Conservation (phyloP, 2,113 vertebrate genomes). For the Tylochromis polylepis region DNA sequence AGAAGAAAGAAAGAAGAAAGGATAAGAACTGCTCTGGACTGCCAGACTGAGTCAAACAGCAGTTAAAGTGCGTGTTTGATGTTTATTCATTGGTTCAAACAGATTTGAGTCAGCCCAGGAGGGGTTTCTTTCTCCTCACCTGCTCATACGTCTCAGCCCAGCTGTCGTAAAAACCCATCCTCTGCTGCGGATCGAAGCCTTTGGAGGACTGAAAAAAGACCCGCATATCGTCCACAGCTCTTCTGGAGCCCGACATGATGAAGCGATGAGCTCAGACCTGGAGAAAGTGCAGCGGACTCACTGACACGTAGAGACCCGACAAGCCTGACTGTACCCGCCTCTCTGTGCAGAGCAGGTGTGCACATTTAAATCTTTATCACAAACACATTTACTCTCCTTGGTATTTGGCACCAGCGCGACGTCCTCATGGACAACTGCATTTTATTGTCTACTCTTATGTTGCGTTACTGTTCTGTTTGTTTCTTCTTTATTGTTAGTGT, state of each 20-base stretch:
- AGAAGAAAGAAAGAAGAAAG: neutral
- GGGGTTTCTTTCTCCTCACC: neutral
- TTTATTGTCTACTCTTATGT: too few species aligned
- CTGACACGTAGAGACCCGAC: neutral
- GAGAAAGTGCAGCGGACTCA: neutral
- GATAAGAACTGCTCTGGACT: neutral
- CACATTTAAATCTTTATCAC: too few species aligned
- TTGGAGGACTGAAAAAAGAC: neutral
- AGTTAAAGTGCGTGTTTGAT: neutral
- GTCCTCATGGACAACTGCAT: too few species aligned
- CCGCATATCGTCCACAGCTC: neutral
- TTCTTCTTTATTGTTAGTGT: too few species aligned
- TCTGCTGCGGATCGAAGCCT: neutral
- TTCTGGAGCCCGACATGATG: neutral
- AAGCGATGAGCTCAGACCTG: neutral
- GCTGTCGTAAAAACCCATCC: too few species aligned
- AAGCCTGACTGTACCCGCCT: neutral
- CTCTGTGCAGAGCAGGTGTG: too few species aligned
- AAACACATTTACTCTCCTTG: too few species aligned
- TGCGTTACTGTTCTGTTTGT: too few species aligned
- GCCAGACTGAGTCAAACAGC: neutral
- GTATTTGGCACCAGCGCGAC: too few species aligned
- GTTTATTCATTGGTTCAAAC: neutral
- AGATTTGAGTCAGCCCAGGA: neutral
- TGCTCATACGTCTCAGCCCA: neutral